These are phyloP conservation scores for Chelonus insularis DNA, from an alignment of 1,140 invertebrate species.

Conservation along the genomic window DNA sequence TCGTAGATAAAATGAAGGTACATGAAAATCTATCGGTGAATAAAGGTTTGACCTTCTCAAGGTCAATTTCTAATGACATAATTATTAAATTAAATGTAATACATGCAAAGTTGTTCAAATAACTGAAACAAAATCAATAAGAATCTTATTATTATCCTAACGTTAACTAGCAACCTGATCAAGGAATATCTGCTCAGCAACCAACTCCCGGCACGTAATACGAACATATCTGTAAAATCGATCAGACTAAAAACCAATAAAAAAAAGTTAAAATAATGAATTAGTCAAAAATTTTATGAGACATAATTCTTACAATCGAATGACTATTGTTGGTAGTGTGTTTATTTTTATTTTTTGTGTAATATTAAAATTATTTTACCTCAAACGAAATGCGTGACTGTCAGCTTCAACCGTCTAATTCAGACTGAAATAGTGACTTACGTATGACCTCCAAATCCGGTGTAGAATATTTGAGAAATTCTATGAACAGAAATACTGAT, in stretches of 20 bases:
- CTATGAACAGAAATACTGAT: neutral
- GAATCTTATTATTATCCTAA: too few species aligned
- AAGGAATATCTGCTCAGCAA: conserved; percentile 24
- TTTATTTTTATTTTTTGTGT: neutral
- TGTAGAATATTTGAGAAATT: neutral
- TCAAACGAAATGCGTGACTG: conserved; percentile 26
- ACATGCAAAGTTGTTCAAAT: too few species aligned
- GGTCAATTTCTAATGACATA: neutral
- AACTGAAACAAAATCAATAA: too few species aligned
- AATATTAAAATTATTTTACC: conserved; percentile 32
- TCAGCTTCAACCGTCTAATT: conserved; percentile 29
- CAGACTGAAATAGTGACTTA: conserved; percentile 42
- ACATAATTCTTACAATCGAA: too few species aligned
- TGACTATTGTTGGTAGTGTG: too few species aligned
- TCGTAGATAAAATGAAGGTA: neutral
- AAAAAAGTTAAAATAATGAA: too few species aligned
- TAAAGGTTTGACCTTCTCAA: conserved; percentile 11
- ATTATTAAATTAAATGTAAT: too few species aligned
- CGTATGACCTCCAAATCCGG: conserved; percentile 38
- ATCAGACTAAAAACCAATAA: neutral
- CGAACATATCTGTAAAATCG: conserved; percentile 28
- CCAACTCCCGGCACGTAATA: conserved; percentile 28
- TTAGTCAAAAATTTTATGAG: too few species aligned
- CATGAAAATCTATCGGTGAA: neutral
- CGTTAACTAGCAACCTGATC: conserved; percentile 29